A percentile compares a stretch with the other conserved stretches of the same genome.
These are phyloP conservation scores for Pungitius pungitius DNA, from an alignment of 2,113 vertebrate species.

Conservation along the genomic window DNA sequence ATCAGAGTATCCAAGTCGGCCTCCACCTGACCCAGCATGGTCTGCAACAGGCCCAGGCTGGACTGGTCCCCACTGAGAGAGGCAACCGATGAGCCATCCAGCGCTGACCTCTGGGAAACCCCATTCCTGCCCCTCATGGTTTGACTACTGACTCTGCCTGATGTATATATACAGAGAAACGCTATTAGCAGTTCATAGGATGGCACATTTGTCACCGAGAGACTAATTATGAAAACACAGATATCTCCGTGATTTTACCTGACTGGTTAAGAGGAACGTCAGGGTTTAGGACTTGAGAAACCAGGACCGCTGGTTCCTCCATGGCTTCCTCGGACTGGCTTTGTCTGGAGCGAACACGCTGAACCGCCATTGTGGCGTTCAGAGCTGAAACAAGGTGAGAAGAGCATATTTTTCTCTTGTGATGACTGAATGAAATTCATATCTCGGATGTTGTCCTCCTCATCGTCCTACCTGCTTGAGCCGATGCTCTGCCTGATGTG, in stretches of 20 bases:
- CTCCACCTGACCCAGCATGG: constrained; percentile 87
- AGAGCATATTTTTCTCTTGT: background rate
- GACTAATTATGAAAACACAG: background rate
- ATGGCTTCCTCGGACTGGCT: constrained; percentile 51
- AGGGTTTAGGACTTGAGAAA: constrained; percentile 85
- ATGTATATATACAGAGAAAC: constrained; percentile 21
- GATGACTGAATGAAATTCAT: background rate
- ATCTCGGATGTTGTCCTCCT: background rate
- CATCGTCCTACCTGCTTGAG: constrained; percentile 78
- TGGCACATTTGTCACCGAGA: background rate
- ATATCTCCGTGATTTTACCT: constrained; percentile 50
- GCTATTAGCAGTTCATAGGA: background rate
- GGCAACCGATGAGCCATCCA: constrained; percentile 69
- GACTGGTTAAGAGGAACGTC: constrained; percentile 73
- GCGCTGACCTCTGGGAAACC: constrained; percentile 38
- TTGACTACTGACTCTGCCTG: constrained; percentile 45
- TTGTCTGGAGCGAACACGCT: constrained; percentile 74
- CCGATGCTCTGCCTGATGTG: constrained; percentile 53
- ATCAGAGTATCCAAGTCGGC: constrained; percentile 85
- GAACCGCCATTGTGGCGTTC: constrained; percentile 85
- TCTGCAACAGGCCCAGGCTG: constrained; percentile 85
- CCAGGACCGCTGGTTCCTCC: constrained; percentile 54
- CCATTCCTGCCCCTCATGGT: constrained; percentile 51
- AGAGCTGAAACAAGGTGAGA: constrained; percentile 77
- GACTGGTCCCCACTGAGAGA: constrained; percentile 71